phyloP scores from a whole-genome alignment of 37 sponge, comb jelly and placozoan genomes.

The Geodia barretti region DNA sequence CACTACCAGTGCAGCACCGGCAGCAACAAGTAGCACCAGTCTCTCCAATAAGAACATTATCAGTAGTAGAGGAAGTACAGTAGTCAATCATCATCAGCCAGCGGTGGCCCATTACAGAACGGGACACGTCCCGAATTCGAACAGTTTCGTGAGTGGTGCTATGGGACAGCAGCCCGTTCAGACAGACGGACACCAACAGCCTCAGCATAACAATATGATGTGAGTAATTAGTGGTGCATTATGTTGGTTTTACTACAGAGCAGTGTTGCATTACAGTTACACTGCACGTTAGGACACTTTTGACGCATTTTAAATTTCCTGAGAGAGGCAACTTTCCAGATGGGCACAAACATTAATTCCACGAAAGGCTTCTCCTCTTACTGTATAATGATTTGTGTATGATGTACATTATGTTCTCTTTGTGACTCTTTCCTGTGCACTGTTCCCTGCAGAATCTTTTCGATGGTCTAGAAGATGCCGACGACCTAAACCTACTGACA shows the following conservation, averaged over 20 bases:
- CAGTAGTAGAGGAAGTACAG: background rate
- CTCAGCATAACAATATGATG: background rate
- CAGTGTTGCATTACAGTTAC: too few species aligned
- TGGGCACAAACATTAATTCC: background rate
- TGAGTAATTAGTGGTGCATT: background rate
- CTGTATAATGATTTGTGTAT: background rate
- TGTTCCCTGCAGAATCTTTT: background rate
- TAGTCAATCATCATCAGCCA: background rate
- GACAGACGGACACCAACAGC: background rate
- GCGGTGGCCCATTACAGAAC: background rate
- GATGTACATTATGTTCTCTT: too few species aligned
- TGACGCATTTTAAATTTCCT: too few species aligned
- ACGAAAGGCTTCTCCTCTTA: background rate
- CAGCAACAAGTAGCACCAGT: background rate
- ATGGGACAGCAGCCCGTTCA: background rate
- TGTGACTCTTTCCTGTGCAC: too few species aligned
- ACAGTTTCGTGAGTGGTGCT: background rate
- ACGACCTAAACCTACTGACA: conserved; percentile 37
- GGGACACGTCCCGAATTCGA: background rate
- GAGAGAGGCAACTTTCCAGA: too few species aligned
- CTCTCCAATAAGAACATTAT: background rate
- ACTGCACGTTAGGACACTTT: too few species aligned
- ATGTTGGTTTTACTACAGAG: too few species aligned
- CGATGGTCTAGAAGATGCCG: background rate
- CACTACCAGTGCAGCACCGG: background rate